phyloP scores from a whole-genome alignment of 2,888 invertebrate genomes.

The Invenusta paracnida region DNA sequence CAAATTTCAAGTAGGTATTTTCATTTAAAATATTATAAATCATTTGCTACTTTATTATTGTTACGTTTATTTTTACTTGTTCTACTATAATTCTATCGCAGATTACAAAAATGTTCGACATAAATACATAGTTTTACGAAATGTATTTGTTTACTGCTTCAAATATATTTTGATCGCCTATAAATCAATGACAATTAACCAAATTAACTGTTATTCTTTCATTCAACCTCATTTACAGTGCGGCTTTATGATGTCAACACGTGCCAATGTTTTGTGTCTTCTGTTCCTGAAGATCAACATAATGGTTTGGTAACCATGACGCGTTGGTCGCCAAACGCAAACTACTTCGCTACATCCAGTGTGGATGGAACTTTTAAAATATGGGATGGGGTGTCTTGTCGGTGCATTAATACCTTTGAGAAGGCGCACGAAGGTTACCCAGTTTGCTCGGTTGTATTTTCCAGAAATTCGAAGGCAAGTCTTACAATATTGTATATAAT shows the following conservation, averaged over 20 bases:
- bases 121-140: too few species aligned
- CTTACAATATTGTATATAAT: neutral
- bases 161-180: too few species aligned
- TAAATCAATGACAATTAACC: too few species aligned
- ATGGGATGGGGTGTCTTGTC: constrained; percentile 87
- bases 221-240: constrained; percentile 67
- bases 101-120: too few species aligned
- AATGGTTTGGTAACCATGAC: constrained; percentile 60
- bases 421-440: constrained; percentile 90
- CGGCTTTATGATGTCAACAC: constrained; percentile 90
- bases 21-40: constrained; percentile 18
- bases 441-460: constrained; percentile 86
- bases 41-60: neutral
- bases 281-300: constrained; percentile 69
- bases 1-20: too few species aligned
- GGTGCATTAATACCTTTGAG: constrained; percentile 85
- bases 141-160: too few species aligned
- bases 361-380: constrained; percentile 88
- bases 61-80: neutral
- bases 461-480: constrained; percentile 84
- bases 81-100: too few species aligned
- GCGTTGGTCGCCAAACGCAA: constrained; percentile 69
- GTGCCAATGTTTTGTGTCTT: constrained; percentile 87
- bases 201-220: constrained; percentile 33
- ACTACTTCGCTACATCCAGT: constrained; percentile 76